Evolutionary conservation across 64 coral and sea anemone genomes (phyloP).

Genomic region (Hydrozoanthus tunicans): DNA sequence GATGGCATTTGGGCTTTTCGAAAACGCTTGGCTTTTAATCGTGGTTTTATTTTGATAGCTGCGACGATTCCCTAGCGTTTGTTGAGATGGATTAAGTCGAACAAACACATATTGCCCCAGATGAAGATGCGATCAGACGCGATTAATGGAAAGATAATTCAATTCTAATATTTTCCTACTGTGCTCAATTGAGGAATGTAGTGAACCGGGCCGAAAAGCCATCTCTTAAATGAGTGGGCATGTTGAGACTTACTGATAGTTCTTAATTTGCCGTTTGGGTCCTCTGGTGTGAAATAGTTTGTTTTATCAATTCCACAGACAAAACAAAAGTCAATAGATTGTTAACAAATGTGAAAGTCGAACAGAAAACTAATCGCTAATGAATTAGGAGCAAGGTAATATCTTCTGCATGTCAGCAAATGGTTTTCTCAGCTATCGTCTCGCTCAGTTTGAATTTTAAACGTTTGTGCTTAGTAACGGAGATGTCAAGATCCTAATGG

Average conservation of each 20-base stretch:
- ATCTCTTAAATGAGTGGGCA: slow-evolving; percentile 39
- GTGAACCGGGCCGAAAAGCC: slow-evolving; percentile 24
- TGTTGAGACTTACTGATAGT: slow-evolving; percentile 46
- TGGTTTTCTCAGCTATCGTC: slow-evolving; percentile 22
- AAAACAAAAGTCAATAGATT: slow-evolving; percentile 35
- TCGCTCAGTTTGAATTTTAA: slow-evolving; percentile 17
- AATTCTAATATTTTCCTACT: slow-evolving; percentile 48
- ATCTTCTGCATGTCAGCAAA: background rate
- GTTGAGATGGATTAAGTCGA: slow-evolving; percentile 46
- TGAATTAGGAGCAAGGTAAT: slow-evolving; percentile 33
- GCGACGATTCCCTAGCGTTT: slow-evolving; percentile 42
- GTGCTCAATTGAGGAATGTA: slow-evolving; percentile 27
- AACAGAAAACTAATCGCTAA: slow-evolving; percentile 40
- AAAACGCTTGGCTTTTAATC: slow-evolving; percentile 17
- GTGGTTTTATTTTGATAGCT: slow-evolving; percentile 56
- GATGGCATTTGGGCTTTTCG: background rate
- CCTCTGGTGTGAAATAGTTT: slow-evolving; percentile 43
- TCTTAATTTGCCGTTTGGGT: slow-evolving; percentile 52
- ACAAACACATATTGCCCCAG: slow-evolving; percentile 39
- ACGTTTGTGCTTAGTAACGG: slow-evolving; percentile 44
- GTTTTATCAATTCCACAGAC: slow-evolving; percentile 51
- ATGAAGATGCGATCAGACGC: slow-evolving; percentile 42
- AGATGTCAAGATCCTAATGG: slow-evolving; percentile 55
- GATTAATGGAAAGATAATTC: slow-evolving; percentile 62
- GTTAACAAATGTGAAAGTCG: slow-evolving; percentile 28